phyloP scores from a whole-genome alignment of 2,113 vertebrate species.

The Speoplatyrhinus poulsoni region DNA sequence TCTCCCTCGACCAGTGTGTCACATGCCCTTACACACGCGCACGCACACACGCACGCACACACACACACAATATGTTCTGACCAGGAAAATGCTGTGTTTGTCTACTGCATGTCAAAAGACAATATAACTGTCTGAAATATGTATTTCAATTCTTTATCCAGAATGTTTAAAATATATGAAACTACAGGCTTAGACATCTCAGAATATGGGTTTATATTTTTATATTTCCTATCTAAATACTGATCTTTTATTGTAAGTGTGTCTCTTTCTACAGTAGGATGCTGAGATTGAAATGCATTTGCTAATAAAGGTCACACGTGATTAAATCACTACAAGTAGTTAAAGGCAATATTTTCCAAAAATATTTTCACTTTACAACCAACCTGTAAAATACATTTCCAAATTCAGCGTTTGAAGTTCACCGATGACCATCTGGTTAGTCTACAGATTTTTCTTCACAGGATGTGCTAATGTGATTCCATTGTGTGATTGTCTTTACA shows the following conservation, averaged over 20 bases:
- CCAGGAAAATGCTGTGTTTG: not conserved
- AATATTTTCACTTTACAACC: slow-evolving; percentile 8
- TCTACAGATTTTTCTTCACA: slow-evolving; percentile 12
- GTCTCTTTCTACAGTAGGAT: slow-evolving; percentile 49
- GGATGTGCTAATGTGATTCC: not conserved
- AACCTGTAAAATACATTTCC: slow-evolving; percentile 16
- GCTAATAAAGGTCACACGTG: slow-evolving; percentile 40
- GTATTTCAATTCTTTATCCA: too few relatives aligned
- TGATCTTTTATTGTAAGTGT: slow-evolving; percentile 38
- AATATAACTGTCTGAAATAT: too few relatives aligned
- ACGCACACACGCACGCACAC: slow-evolving; percentile 6
- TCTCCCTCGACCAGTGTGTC: slow-evolving; percentile 11
- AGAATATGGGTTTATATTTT: too few relatives aligned
- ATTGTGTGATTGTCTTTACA: not conserved
- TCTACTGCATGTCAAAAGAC: too few relatives aligned
- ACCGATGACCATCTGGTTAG: not conserved
- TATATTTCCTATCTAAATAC: slow-evolving; percentile 4
- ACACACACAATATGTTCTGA: slow-evolving; percentile 27
- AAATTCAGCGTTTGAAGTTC: slow-evolving; percentile 12
- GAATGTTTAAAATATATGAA: too few relatives aligned
- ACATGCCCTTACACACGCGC: slow-evolving; percentile 21
- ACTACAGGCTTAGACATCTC: too few relatives aligned
- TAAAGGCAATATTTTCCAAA: slow-evolving; percentile 28
- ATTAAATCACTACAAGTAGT: slow-evolving; percentile 34
- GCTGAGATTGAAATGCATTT: slow-evolving; percentile 45